Evolutionary conservation across 1,140 invertebrate genomes (phyloP), one percentile per base, ranked within the genome.

Genomic region (Capitella teleta): DNA sequence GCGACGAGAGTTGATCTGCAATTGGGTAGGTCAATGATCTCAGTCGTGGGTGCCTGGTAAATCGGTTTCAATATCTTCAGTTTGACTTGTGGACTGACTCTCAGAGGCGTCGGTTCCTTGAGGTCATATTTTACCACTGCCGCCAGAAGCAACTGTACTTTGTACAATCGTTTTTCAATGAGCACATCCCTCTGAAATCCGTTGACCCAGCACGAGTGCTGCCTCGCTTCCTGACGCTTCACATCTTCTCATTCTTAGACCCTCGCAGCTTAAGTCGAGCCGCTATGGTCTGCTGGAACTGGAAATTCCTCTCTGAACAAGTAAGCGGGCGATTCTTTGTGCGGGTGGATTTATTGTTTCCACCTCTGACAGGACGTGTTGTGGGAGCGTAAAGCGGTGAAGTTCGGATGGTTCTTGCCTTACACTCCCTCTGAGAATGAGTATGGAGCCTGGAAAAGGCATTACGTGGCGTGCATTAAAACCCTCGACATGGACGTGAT

Each of bases 161-260:
- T 26, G 28, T 55, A n/a, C 47, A 57, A 37, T 51, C 55, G 14
- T 53, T 47, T 40, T 58, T 60, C 47, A 37, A 51, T 5, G 52
- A 58, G 26, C 47, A 24, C n/a, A 43, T 59, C n/a, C 57, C 56
- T 16, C 30, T 55, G 10, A 14, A 38, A 18, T 55, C 53, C 24
- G 32, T 57, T 24, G 61, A 62, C 52, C 58, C 58, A 42, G 58
- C 57, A 1, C 47, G 42, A 21, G 21, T 58, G 34, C 47, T 62
- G 5, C 59, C 61, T 1, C 46, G 54, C 23, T 56, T 52, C 48
- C 48, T 62, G 8, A 50, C 53, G 4, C 44, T 58, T 10, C 58
- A 61, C 41, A 60, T 62, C 19, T 60, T 62, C 34, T 61, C 59
- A 2, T 61, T 54, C 45, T 45, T 62, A 3, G 60, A 61, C 32